Base-by-base conservation (phyloP, 2,888 invertebrate genomes). In the Noctua janthina region DNA sequence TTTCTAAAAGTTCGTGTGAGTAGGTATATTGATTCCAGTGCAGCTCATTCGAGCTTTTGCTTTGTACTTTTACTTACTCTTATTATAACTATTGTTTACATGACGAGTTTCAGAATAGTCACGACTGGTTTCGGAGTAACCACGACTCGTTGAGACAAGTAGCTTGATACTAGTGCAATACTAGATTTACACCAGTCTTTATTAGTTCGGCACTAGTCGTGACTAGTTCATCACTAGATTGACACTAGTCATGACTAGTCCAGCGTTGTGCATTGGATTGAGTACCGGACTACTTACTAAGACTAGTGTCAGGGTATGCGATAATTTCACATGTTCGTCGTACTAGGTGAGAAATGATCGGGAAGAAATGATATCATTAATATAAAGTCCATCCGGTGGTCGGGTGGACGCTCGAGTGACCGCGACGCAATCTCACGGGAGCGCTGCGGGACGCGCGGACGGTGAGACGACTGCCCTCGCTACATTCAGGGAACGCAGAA, bases 361-460 rank as follows among this genome's bases (percentile, higher is more conserved):
- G 29, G 10, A 70, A 43, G 66, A 76, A 67, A 75, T 66, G 76
- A 29, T 54, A 72, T 78, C 75, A 78, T 77, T 78, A 73, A 77
- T 78, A 70, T 80, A 62, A 75, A 72, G 78, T 49, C 73, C 66
- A 64, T 66, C 51, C 72, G 81, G 66, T 56, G 62, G 82, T n/a
- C 67, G 15, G 35, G 23, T 4, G 51, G 64, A 17, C 68, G 66
- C 51, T 75, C 76, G 82, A 74, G 70, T 71, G 83, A 68, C 74
- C 87, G 43, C 78, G 17, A 39, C 86, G 73, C 56, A 71, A 75
- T 76, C 78, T 82, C 67, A 10, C 54, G 62, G 75, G 78, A 51
- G 67, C 49, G 23, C 13, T 23, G 39, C 2, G 62, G 51, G 39
- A 59, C n/a, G 35, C 1, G 64, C 49, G 54, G 43, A 1, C 39